A percentile compares a stretch with the other conserved stretches of the same genome.
Conservation (phyloP, 2,888 invertebrate genomes). For the Drosophila anomalata region DNA sequence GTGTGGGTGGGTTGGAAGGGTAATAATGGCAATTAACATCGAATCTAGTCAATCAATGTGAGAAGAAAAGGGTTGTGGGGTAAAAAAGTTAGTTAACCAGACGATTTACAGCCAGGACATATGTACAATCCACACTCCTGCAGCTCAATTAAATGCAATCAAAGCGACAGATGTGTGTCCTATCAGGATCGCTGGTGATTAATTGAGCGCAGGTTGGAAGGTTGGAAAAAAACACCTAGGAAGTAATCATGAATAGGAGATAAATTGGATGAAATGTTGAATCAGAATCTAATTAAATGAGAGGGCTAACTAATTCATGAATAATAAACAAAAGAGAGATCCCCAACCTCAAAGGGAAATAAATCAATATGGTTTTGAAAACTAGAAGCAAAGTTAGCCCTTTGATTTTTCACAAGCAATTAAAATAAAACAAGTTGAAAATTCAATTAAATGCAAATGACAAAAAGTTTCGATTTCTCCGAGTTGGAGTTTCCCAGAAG, state of each 20-base stretch:
- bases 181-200: constrained; percentile 5
- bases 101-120: constrained; percentile 6
- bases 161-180: constrained; percentile 14
- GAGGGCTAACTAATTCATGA: background rate
- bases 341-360: background rate
- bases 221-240: too few relatives aligned
- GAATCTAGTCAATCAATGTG: constrained; percentile 22
- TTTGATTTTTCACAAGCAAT: constrained; percentile 2
- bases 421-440: constrained; percentile 1
- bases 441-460: constrained; percentile 4
- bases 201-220: background rate
- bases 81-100: constrained; percentile 8
- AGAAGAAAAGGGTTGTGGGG: background rate
- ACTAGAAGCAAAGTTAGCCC: background rate
- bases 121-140: constrained; percentile 7
- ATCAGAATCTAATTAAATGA: background rate
- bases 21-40: constrained; percentile 35
- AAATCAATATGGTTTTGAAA: background rate
- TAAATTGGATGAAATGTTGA: too few relatives aligned
- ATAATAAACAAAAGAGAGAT: background rate
- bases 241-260: background rate
- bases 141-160: constrained; percentile 30
- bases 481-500: background rate
- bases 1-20: constrained; percentile 11
- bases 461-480: background rate